Evolutionary conservation across 2,797 vertebrate genomes (phyloP).

Genomic region (Anisognathus igniventris): DNA sequence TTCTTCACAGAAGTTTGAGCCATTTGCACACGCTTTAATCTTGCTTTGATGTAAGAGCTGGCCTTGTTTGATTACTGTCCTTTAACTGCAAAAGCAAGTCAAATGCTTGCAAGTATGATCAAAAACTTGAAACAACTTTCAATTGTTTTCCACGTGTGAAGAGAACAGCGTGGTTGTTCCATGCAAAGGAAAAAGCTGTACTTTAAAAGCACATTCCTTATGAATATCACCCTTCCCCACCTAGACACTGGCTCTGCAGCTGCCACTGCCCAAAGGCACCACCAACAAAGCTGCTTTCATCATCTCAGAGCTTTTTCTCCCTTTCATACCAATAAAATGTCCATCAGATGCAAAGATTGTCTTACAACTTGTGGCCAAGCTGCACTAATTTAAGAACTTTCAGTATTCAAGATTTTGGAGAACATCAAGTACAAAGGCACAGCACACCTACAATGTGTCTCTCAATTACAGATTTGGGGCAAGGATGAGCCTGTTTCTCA

Average conservation of each 20-base stretch:
- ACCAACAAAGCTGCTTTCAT: slow-evolving; percentile 21
- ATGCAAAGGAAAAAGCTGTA: neutral
- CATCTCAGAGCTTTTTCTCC: neutral
- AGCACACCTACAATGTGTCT: neutral
- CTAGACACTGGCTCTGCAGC: neutral
- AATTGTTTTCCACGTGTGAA: neutral
- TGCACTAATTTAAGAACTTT: neutral
- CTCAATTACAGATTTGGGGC: neutral
- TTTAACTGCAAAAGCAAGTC: neutral
- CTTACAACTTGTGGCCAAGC: neutral
- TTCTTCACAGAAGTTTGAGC: neutral
- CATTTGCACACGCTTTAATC: neutral
- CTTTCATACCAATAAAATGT: neutral
- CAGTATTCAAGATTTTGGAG: neutral
- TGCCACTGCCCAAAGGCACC: slow-evolving; percentile 19
- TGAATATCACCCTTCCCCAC: neutral
- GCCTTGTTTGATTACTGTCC: neutral
- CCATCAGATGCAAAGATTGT: neutral
- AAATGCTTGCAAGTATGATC: neutral
- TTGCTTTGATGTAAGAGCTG: neutral
- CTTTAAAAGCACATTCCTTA: neutral
- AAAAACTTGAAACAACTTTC: neutral
- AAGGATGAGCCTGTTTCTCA: neutral
- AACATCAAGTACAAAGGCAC: neutral
- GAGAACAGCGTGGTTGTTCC: neutral